Evolutionary conservation across 2,888 invertebrate species (phyloP).

Genomic region (Aplocera efformata): DNA sequence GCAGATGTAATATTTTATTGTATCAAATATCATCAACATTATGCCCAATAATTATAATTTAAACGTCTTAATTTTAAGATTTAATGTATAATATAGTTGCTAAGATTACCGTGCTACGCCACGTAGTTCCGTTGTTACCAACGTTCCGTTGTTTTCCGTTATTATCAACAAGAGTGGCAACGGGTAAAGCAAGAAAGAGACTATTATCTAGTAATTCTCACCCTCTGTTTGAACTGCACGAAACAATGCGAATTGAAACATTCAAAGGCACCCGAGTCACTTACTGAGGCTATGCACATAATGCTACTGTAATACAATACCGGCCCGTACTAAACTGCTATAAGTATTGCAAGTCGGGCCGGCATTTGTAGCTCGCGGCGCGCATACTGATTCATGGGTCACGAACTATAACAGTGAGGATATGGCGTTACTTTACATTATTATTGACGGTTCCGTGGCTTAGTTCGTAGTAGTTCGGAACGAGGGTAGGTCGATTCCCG

Average conservation of each 20-base stretch:
- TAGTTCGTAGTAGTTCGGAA: too few species aligned
- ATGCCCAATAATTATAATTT: too few species aligned
- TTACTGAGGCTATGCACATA: slow-evolving; percentile 49
- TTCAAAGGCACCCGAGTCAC: slow-evolving; percentile 43
- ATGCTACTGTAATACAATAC: slow-evolving; percentile 69
- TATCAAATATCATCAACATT: too few species aligned
- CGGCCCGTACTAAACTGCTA: slow-evolving; percentile 66
- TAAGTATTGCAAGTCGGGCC: slow-evolving; percentile 73
- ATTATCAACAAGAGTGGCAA: too few species aligned
- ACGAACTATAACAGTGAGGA: slow-evolving; percentile 29
- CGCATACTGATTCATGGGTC: slow-evolving; percentile 59
- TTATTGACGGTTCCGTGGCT: too few species aligned
- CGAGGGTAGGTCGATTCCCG: too few species aligned
- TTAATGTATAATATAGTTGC: too few species aligned
- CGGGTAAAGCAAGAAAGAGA: not conserved
- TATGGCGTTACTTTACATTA: slow-evolving; percentile 30
- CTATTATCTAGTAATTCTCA: not conserved
- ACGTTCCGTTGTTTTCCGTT: too few species aligned
- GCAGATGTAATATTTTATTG: too few species aligned
- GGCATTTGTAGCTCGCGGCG: slow-evolving; percentile 52
- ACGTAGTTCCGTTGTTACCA: too few species aligned
- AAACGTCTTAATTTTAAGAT: too few species aligned
- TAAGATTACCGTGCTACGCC: too few species aligned
- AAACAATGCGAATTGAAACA: slow-evolving; percentile 30
- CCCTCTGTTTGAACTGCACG: not conserved